Percentiles rank a stretch among this genome's conserved stretches.
Evolutionary conservation across 2,888 invertebrate species (phyloP).

Genomic region (Thera obeliscata): DNA sequence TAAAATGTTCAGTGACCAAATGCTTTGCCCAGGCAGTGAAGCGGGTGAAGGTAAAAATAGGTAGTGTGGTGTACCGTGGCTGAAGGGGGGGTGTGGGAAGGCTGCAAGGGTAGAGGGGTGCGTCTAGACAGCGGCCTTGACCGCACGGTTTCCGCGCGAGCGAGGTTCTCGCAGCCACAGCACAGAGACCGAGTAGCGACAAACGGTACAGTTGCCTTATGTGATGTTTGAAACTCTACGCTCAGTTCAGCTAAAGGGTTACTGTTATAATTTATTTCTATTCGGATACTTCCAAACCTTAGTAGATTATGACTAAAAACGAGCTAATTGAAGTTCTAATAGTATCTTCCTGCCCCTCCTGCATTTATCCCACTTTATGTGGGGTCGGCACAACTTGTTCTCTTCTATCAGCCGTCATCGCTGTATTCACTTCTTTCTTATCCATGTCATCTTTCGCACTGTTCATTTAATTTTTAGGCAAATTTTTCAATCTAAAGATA

Average conservation of each 20-base stretch:
- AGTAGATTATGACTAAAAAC: background rate
- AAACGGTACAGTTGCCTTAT: conserved; percentile 40
- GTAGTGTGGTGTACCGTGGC: conserved; percentile 54
- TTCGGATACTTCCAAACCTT: background rate
- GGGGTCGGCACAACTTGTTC: too few relatives aligned
- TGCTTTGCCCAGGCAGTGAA: conserved; percentile 65
- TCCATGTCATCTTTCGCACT: too few relatives aligned
- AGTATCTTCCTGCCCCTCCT: background rate
- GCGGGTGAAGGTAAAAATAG: conserved; percentile 67
- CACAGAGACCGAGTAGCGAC: conserved; percentile 72
- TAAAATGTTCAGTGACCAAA: conserved; percentile 39
- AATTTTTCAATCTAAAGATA: too few relatives aligned
- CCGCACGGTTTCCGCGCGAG: conserved; percentile 79
- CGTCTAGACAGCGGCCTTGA: conserved; percentile 82
- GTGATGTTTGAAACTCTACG: conserved; percentile 2
- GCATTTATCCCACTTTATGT: background rate
- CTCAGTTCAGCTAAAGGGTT: background rate
- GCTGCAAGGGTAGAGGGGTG: conserved; percentile 54
- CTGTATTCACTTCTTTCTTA: too few relatives aligned
- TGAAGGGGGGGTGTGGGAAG: conserved; percentile 45
- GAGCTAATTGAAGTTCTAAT: background rate
- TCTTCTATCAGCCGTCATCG: too few relatives aligned
- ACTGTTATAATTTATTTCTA: conserved; percentile 1
- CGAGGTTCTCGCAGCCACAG: conserved; percentile 71
- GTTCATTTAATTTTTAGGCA: too few relatives aligned